phyloP scores from a whole-genome alignment of 1,140 invertebrate species.

The Drosophila pallidifrons region DNA sequence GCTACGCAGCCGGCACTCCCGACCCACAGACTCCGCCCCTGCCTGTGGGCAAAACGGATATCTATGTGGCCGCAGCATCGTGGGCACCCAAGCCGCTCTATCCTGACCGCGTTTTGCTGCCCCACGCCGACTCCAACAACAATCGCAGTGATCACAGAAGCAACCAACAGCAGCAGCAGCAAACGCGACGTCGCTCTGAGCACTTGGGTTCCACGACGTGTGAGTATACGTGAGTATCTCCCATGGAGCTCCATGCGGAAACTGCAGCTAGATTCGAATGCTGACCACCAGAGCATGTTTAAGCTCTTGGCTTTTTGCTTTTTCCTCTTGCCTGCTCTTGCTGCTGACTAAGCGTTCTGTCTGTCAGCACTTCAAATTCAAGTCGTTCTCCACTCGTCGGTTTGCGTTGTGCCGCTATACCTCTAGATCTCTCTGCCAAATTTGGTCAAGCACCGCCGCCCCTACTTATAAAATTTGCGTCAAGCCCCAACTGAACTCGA shows the following conservation, averaged over 20 bases:
- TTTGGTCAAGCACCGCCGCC: constrained; percentile 76
- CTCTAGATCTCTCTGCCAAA: constrained; percentile 70
- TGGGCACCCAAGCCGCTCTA: constrained; percentile 88
- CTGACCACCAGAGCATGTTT: constrained; percentile 1
- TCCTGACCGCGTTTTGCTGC: constrained; percentile 79
- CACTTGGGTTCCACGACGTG: constrained; percentile 82
- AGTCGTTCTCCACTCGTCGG: constrained; percentile 42
- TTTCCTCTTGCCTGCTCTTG: background rate
- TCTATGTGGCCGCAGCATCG: constrained; percentile 87
- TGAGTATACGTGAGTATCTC: constrained; percentile 83
- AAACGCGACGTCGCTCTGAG: constrained; percentile 63
- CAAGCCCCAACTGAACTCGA: constrained; percentile 45
- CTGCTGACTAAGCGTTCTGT: constrained; percentile 74
- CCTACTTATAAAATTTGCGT: constrained; percentile 58
- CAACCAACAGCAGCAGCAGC: constrained; percentile 51
- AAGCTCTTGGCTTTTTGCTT: too few species aligned
- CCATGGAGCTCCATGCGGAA: constrained; percentile 33
- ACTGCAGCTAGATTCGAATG: constrained; percentile 58
- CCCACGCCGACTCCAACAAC: constrained; percentile 45
- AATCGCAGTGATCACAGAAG: constrained; percentile 53
- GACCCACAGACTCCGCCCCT: constrained; percentile 58
- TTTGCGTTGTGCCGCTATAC: constrained; percentile 65
- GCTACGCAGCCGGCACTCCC: constrained; percentile 75
- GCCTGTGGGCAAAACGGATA: constrained; percentile 70
- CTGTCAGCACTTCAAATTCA: constrained; percentile 70